A percentile compares a stretch with the other conserved stretches of the same genome.
Evolutionary conservation across 2,797 vertebrate species (phyloP).

Genomic region (Cossypha niveicapilla): DNA sequence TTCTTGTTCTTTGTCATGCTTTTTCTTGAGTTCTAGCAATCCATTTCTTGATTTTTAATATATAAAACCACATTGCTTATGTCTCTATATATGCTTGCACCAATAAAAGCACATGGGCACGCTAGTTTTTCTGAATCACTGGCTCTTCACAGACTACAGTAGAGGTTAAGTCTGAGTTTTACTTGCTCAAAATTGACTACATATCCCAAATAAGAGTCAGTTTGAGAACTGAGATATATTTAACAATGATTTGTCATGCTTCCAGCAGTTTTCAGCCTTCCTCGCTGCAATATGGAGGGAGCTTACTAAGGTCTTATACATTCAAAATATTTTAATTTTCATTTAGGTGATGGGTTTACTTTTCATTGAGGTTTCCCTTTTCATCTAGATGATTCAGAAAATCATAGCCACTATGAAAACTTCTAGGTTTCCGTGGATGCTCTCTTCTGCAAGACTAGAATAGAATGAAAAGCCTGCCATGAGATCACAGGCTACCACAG

Average conservation of each 20-base stretch:
- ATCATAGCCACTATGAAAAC: neutral
- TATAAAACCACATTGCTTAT: neutral
- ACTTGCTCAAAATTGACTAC: neutral
- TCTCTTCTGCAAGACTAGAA: neutral
- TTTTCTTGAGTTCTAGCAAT: neutral
- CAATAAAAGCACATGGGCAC: neutral
- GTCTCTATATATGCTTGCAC: neutral
- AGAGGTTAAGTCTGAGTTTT: neutral
- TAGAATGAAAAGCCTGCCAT: neutral
- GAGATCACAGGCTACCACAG: neutral
- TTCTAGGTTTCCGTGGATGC: neutral
- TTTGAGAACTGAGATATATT: neutral
- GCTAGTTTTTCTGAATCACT: neutral
- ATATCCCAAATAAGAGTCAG: neutral
- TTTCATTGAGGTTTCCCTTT: neutral
- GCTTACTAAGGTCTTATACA: neutral
- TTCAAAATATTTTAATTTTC: neutral
- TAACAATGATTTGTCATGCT: neutral
- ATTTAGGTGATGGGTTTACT: neutral
- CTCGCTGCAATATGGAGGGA: neutral
- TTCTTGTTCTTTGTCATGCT: neutral
- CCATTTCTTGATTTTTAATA: neutral
- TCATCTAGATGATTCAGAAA: neutral
- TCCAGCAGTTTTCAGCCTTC: neutral
- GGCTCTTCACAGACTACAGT: neutral